Base-by-base conservation (phyloP, 2,888 invertebrate species). In the Galerucella calmariensis region DNA sequence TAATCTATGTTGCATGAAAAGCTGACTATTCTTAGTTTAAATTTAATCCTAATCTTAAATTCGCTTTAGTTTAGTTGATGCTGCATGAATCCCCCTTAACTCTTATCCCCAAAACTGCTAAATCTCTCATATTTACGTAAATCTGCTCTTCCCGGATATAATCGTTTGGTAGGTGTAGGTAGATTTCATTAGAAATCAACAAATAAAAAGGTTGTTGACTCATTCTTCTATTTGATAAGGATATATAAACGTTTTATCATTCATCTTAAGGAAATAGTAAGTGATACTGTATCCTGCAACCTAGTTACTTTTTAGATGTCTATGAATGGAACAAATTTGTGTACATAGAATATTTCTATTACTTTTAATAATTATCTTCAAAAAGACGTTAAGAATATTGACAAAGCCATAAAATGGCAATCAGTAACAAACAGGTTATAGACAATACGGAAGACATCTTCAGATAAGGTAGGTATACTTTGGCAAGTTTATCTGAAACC, bases 171-270 rank as follows among this genome's bases (percentile, higher is more conserved):
- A 12, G 11, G 48, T 48, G 48, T 48, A 48, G 48, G 58, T 58
- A 24, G 16, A 20, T 58, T 58, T 58, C n/a, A 12, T 16, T 24
- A 61, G 35, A 41, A 41, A 62, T 56, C 16, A 10, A 62, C n/a
- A 62, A 61, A 35, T 41, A 62, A 27, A n/a, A 35, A 62, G 62
- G 62, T 62, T 62, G 62, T 62, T 62, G 62, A 62, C 62, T 62
- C 12, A 56, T 62, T 14, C n/a, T 35, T 62, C 62, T 27, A 62
- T 62, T 62, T 62, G 62, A 62, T 62, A 62, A 62, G n/a, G 35
- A 41, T 8, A 35, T 62, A 62, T 41, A 62, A n/a, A n/a, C 12
- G 16, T 62, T 61, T 62, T 62, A 62, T 62, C 62, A 41, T 62
- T 41, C n/a, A 62, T 41, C 62, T 41, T 62, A 62, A 62, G 62